Evolutionary conservation across 2,113 vertebrate genomes (phyloP).

Genomic region (Caranx ignobilis): DNA sequence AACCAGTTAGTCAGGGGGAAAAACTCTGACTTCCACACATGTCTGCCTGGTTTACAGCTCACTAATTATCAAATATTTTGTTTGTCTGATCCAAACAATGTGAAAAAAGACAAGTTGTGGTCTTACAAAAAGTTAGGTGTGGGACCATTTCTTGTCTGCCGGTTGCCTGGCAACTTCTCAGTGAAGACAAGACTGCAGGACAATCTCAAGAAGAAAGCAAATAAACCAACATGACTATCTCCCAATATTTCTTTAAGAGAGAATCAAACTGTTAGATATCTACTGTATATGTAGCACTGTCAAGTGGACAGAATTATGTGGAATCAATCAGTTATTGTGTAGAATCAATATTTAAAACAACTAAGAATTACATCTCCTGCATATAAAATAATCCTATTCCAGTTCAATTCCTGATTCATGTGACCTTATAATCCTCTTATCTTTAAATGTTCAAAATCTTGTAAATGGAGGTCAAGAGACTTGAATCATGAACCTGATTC

Average conservation of each 20-base stretch:
- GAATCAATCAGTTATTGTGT: neutral
- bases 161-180: slow-evolving; percentile 22
- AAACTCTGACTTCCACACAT: neutral
- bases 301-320: neutral
- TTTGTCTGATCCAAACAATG: neutral
- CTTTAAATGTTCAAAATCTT: neutral
- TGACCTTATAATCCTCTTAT: neutral
- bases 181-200: neutral
- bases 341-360: neutral
- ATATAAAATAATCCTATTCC: neutral
- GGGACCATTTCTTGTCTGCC: neutral
- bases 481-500: no score
- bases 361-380: neutral
- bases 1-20: neutral
- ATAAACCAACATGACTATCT: neutral
- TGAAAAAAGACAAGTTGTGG: neutral
- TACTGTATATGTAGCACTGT: neutral
- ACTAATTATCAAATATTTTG: neutral
- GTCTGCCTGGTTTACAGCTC: neutral
- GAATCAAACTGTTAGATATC: neutral
- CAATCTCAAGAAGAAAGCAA: neutral
- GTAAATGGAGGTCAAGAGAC: neutral
- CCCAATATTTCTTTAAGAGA: neutral
- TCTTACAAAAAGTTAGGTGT: neutral
- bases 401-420: neutral